phyloP scores from a whole-genome alignment of 2,797 vertebrate genomes.

The Arctocebus calabarensis region DNA sequence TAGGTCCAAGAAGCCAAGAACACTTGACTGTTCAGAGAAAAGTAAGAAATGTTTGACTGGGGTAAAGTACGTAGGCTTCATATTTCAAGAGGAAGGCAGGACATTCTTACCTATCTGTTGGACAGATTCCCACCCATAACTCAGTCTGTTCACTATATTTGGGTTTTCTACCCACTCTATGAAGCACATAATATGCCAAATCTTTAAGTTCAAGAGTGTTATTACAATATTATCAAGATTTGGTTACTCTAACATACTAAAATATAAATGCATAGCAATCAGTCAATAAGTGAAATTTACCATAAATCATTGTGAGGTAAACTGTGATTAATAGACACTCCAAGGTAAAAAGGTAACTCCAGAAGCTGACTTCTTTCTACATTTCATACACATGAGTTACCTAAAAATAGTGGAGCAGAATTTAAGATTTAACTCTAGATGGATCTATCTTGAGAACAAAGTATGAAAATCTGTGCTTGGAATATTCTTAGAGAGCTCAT shows the following conservation, averaged over 20 bases:
- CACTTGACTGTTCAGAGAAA: background rate
- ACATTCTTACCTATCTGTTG: background rate
- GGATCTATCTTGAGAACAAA: background rate
- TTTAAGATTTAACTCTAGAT: constrained; percentile 45
- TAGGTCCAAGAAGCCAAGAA: background rate
- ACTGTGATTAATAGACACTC: background rate
- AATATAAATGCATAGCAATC: background rate
- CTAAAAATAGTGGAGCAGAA: background rate
- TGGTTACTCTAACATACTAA: background rate
- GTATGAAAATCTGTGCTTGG: constrained; percentile 68
- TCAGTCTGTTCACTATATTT: background rate
- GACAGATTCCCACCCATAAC: background rate
- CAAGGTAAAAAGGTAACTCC: background rate
- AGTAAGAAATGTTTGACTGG: background rate
- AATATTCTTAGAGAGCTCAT: constrained; percentile 66
- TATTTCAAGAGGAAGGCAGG: background rate
- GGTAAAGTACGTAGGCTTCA: background rate
- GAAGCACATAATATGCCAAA: background rate
- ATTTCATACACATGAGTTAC: background rate
- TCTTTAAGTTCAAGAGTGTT: background rate
- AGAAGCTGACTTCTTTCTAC: background rate
- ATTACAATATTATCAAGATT: background rate
- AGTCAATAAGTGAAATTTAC: constrained; percentile 3
- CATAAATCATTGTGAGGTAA: background rate
- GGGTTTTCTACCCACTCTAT: background rate